phyloP scores from a whole-genome alignment of 2,797 vertebrate species.

The Phalloptychus januarius region DNA sequence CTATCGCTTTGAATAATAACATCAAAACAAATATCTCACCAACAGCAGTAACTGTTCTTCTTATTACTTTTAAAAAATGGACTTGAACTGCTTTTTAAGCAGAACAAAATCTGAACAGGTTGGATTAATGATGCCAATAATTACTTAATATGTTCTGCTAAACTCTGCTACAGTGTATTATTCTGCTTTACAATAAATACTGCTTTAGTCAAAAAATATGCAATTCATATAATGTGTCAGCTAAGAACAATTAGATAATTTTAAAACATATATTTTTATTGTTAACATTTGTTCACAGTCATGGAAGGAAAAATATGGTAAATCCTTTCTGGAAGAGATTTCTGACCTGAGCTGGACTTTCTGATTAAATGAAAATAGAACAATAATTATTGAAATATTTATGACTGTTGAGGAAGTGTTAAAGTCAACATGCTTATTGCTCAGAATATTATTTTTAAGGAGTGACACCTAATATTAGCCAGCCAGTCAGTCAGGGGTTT shows the following conservation, averaged over 20 bases:
- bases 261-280: too few relatives aligned
- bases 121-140: neutral
- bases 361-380: neutral
- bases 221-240: too few relatives aligned
- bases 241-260: too few relatives aligned
- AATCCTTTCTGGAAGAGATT: neutral
- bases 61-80: neutral
- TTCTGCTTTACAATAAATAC: too few relatives aligned
- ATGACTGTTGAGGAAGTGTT: neutral
- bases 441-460: neutral
- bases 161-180: too few relatives aligned
- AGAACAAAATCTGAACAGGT: slow-evolving; percentile 2
- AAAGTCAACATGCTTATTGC: neutral
- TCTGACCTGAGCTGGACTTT: neutral
- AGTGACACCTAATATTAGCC: neutral
- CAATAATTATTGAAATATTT: neutral
- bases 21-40: neutral
- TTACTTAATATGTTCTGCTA: too few relatives aligned
- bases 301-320: neutral
- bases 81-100: neutral
- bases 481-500: too few relatives aligned
- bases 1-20: neutral
- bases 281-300: neutral
- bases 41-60: neutral
- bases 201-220: too few relatives aligned